phyloP scores from a whole-genome alignment of 2,113 vertebrate genomes.

The Macrotis lagotis region DNA sequence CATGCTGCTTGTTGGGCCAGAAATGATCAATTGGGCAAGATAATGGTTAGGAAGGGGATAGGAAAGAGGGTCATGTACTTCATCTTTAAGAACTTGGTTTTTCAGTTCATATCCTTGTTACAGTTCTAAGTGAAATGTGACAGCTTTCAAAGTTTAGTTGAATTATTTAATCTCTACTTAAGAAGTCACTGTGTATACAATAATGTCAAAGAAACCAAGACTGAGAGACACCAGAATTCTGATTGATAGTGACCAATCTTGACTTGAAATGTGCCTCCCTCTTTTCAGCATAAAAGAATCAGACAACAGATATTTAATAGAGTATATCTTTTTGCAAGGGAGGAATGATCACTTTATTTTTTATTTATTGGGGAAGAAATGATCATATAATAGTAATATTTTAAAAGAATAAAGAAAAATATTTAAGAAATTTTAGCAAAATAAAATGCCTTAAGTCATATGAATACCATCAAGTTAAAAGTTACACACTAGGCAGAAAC shows the following conservation, averaged over 20 bases:
- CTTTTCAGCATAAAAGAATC: neutral
- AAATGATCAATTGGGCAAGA: slow-evolving; percentile 59
- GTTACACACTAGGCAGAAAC: neutral
- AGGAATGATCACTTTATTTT: neutral
- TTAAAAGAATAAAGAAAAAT: neutral
- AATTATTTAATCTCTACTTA: slow-evolving; percentile 45
- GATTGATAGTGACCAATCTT: neutral
- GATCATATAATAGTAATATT: neutral
- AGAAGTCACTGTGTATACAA: neutral
- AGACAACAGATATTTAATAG: neutral
- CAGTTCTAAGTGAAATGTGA: slow-evolving; percentile 46
- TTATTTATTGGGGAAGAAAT: neutral
- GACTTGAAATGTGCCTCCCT: neutral
- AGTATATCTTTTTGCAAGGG: neutral
- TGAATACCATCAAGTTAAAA: neutral
- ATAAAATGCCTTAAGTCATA: neutral
- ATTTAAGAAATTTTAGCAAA: neutral
- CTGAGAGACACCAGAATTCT: slow-evolving; percentile 41
- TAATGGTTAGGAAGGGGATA: slow-evolving; percentile 44
- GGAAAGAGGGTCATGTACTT: slow-evolving; percentile 52
- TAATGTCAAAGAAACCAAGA: neutral
- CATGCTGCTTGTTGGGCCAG: slow-evolving; percentile 54
- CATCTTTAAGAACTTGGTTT: slow-evolving; percentile 43
- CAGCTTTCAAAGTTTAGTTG: slow-evolving; percentile 48
- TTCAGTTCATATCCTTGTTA: slow-evolving; percentile 44